Evolutionary conservation across 2,113 vertebrate genomes (phyloP).

Genomic region (Gulo gulo): DNA sequence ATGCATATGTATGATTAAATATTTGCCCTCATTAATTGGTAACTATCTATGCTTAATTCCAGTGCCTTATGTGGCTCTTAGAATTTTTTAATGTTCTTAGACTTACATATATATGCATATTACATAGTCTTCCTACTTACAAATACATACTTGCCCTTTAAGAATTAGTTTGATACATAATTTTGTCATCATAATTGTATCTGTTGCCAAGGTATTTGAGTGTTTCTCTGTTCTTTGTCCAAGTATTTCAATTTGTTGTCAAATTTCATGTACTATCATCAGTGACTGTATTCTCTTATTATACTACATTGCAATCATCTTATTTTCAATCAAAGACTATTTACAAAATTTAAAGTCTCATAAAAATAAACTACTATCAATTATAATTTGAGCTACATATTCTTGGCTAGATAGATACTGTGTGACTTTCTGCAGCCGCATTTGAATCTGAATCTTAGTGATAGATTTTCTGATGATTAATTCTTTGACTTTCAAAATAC

Average conservation of each 20-base stretch:
- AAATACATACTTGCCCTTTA: not conserved
- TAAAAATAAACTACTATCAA: not conserved
- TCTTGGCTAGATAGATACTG: not conserved
- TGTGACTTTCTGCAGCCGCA: not conserved
- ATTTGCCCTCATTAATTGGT: not conserved
- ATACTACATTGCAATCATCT: not conserved
- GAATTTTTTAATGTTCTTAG: not conserved
- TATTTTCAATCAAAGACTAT: constrained; percentile 7
- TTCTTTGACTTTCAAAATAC: not conserved
- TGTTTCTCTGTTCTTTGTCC: not conserved
- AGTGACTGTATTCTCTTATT: not conserved
- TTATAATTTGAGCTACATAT: not conserved
- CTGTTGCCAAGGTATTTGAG: not conserved
- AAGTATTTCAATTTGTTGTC: constrained; percentile 29
- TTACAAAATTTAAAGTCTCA: constrained; percentile 16
- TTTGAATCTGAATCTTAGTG: not conserved
- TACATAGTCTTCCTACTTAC: not conserved
- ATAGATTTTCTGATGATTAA: not conserved
- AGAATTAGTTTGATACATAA: not conserved
- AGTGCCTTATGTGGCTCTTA: not conserved
- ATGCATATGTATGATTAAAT: not conserved
- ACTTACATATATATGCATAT: not conserved
- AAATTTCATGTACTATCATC: not conserved
- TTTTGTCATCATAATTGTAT: constrained; percentile 1
- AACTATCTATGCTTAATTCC: not conserved